A percentile compares a stretch with the other conserved stretches of the same genome.
Evolutionary conservation across 2,797 vertebrate genomes (phyloP).

Genomic region (Rhinophrynus dorsalis): DNA sequence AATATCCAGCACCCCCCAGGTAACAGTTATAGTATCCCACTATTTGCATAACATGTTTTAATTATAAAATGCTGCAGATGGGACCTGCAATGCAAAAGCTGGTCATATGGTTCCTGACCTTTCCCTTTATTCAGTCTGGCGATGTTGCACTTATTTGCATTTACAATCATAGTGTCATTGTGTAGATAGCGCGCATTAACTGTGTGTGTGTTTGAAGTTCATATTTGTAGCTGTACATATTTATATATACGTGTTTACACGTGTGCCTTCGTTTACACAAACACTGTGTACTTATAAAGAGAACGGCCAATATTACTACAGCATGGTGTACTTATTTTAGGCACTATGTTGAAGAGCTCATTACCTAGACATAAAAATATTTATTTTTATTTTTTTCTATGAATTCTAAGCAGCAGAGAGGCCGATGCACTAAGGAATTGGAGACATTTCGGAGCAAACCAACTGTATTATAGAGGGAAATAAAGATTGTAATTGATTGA

Average conservation of each 20-base stretch:
- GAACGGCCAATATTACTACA: not conserved
- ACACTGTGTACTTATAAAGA: not conserved
- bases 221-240: constrained; percentile 13
- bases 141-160: constrained; percentile 21
- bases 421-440: too few relatives aligned
- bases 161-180: not conserved
- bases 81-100: constrained; percentile 13
- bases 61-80: not conserved
- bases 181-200: not conserved
- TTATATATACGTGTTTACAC: too few relatives aligned
- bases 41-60: not conserved
- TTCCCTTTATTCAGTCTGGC: not conserved
- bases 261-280: not conserved
- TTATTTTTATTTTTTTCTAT: too few relatives aligned
- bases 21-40: too few relatives aligned
- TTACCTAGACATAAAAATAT: too few relatives aligned
- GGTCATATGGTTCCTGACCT: not conserved
- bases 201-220: constrained; percentile 7
- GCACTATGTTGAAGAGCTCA: too few relatives aligned
- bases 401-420: too few relatives aligned
- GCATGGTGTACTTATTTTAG: too few relatives aligned
- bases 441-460: too few relatives aligned
- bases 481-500: too few relatives aligned
- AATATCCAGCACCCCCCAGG: too few relatives aligned
- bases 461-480: too few relatives aligned